Conservation (phyloP, 2,113 vertebrate genomes). For the Corydoras sp. region DNA sequence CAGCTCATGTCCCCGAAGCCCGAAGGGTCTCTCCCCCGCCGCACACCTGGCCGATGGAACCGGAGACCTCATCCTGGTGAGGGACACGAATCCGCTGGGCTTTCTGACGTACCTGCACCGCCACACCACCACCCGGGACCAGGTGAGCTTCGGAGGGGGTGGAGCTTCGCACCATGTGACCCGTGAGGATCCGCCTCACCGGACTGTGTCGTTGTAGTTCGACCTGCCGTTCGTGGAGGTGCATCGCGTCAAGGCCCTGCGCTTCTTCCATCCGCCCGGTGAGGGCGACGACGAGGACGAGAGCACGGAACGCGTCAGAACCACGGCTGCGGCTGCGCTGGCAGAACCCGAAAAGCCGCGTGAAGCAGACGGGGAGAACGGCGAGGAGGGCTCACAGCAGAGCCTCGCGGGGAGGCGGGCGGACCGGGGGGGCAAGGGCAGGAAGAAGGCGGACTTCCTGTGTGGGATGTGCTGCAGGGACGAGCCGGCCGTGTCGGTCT, state of each 20-base stretch:
- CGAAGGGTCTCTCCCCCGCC: constrained; percentile 70
- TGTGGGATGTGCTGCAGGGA: constrained; percentile 57
- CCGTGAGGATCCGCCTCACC: not conserved
- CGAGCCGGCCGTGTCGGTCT: constrained; percentile 56
- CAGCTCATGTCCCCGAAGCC: constrained; percentile 73
- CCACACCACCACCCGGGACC: constrained; percentile 71
- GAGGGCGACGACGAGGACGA: constrained; percentile 35
- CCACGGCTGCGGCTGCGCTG: not conserved
- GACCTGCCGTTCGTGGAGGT: constrained; percentile 77
- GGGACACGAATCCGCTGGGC: constrained; percentile 59
- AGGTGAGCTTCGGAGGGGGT: constrained; percentile 50
- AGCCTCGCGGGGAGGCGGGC: constrained; percentile 33
- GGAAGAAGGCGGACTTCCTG: constrained; percentile 42
- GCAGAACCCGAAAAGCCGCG: constrained; percentile 25
- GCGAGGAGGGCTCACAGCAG: constrained; percentile 52
- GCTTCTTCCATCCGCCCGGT: constrained; percentile 54
- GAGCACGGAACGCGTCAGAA: not conserved
- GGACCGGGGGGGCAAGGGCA: constrained; percentile 29
- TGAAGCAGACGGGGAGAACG: constrained; percentile 9
- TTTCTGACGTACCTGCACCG: constrained; percentile 70
- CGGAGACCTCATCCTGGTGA: constrained; percentile 74
- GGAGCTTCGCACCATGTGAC: not conserved
- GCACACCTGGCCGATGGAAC: constrained; percentile 77
- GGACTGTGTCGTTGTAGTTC: constrained; percentile 56
- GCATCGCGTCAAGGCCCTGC: constrained; percentile 69